Evolutionary conservation across 37 sponge, comb jelly and placozoan species (phyloP).

Genomic region (Beroe forskalii): DNA sequence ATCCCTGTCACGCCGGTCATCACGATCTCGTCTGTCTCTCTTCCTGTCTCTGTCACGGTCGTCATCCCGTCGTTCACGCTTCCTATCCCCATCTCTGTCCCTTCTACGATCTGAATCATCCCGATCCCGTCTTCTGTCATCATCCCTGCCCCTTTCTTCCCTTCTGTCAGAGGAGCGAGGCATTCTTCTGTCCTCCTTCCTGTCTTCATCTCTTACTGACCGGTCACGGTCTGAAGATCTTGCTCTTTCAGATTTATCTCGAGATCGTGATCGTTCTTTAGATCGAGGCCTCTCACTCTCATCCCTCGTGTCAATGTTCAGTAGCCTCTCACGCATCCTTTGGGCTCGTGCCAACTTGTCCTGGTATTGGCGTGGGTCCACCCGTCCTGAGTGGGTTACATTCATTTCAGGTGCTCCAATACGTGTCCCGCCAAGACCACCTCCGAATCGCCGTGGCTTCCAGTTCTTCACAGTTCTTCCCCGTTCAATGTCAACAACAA

Average conservation of each 20-base stretch:
- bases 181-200: neutral
- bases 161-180: neutral
- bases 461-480: constrained; percentile 93
- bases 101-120: constrained; percentile 39
- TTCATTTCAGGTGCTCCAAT: constrained; percentile 82
- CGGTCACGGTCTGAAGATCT: constrained; percentile 23
- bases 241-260: neutral
- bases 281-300: constrained; percentile 66
- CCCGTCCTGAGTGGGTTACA: constrained; percentile 93
- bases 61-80: constrained; percentile 67
- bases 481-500: constrained; percentile 94
- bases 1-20: neutral
- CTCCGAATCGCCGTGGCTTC: constrained; percentile 94
- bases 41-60: constrained; percentile 68
- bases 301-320: constrained; percentile 22
- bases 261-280: neutral
- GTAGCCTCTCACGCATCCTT: neutral
- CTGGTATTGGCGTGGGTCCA: constrained; percentile 79
- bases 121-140: constrained; percentile 60
- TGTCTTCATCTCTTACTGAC: constrained; percentile 7
- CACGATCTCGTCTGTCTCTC: constrained; percentile 26
- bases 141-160: constrained; percentile 46
- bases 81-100: constrained; percentile 65
- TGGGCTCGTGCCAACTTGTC: constrained; percentile 6
- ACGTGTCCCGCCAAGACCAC: constrained; percentile 92